Base-by-base conservation (phyloP, 2,113 vertebrate genomes). In the Cebus imitator region DNA sequence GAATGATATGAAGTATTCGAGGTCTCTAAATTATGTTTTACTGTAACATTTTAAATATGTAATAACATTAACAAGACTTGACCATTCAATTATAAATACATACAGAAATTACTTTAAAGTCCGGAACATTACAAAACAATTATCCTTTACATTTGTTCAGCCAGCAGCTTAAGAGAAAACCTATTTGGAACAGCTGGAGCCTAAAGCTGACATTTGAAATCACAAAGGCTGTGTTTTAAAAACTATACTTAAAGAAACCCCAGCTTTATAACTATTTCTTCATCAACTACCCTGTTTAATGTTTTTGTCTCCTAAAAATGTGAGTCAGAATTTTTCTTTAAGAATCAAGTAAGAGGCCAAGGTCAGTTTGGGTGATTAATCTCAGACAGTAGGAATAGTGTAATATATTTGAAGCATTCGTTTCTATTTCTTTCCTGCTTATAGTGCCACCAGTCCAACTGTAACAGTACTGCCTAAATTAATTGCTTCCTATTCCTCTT, bases 121-220 rank as follows among this genome's bases (percentile, higher is more conserved):
- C 78, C 94, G 94, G 43, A 94, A 95, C 80, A 95, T 97, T 98
- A 61, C 14, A 98, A 98, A 98, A 97, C 40, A 97, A 98, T 98
- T 98, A 96, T 84, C 91, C 95, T 98, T 93, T 81, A 43, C 23
- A 82, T 97, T 95, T 90, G 40, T 97, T 98, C 95, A 98, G 90
- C 50, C 88, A 94, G 40, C 89, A 91, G 52, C 83, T 98, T 97
- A 97, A 97, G 97, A 98, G 98, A 96, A 98, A 98, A 96, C 35
- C 79, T 70, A 88, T 97, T 98, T 95, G 88, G 70, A 98, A 86
- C 90, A 98, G 96, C 97, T 98, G 97, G 98, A 98, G 43, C 83
- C 97, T 97, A 79, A 91, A 91, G 94, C 76, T 98, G 94, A 97
- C 96, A 97, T 98, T 98, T 97, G 25, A 97, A 97, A 96, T 85